Percentiles rank a stretch among this genome's conserved stretches.
Conservation (phyloP, 2,113 vertebrate species). For the Prinia subflava region DNA sequence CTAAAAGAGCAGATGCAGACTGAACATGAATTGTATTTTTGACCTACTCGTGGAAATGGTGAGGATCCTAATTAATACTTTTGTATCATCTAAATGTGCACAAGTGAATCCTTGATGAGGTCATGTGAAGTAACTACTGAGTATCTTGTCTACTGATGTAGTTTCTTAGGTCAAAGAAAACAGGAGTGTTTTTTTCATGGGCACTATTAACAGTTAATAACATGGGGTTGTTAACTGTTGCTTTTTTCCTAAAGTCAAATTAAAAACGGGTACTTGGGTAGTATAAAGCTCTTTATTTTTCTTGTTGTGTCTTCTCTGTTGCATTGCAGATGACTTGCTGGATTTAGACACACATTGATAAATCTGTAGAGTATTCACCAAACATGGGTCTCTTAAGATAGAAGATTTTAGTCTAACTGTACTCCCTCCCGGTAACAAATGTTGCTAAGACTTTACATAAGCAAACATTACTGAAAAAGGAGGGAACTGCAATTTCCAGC, state of each 20-base stretch:
- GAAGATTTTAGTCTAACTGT: background rate
- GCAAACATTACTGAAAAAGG: background rate
- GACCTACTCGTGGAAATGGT: background rate
- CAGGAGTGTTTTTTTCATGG: background rate
- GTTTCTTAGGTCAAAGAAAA: background rate
- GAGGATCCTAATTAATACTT: background rate
- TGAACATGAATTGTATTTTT: background rate
- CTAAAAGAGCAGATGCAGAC: background rate
- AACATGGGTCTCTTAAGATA: background rate
- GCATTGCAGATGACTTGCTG: background rate
- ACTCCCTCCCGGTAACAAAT: background rate
- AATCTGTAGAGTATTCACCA: background rate
- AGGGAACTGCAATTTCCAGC: background rate
- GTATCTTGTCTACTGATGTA: background rate
- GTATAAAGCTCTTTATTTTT: slow-evolving; percentile 11
- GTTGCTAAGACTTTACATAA: background rate
- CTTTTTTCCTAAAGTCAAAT: slow-evolving; percentile 2
- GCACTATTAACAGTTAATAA: background rate
- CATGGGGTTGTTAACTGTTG: background rate
- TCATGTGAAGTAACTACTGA: background rate
- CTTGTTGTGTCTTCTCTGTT: slow-evolving; percentile 8
- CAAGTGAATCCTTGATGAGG: background rate
- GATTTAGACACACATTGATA: background rate
- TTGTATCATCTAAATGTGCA: background rate
- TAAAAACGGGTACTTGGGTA: background rate